Evolutionary conservation across 2,888 invertebrate species (phyloP), one percentile per base, ranked within the genome.

Genomic region (Ophonus ardosiacus): DNA sequence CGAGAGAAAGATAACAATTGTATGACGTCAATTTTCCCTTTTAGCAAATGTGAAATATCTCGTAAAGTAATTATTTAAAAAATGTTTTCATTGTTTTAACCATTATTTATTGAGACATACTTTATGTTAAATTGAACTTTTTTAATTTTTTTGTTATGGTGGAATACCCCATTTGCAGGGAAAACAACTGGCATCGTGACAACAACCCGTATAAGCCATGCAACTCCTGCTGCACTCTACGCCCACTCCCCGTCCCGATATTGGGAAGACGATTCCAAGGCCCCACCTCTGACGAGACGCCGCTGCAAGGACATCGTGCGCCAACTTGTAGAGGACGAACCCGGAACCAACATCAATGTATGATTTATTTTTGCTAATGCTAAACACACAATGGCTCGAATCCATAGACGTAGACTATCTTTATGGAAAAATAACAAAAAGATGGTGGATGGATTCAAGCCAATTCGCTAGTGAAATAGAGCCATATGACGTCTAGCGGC

Each of bases 121-220:
- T n/a, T n/a, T n/a, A n/a, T n/a, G n/a, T n/a, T n/a, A n/a, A n/a
- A n/a, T n/a, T n/a, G n/a, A n/a, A n/a, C n/a, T n/a, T n/a, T n/a
- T n/a, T n/a, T n/a, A n/a, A n/a, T n/a, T n/a, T n/a, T n/a, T n/a
- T n/a, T n/a, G n/a, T n/a, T n/a, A n/a, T n/a, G n/a, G n/a, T n/a
- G n/a, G n/a, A n/a, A n/a, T n/a, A n/a, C n/a, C n/a, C n/a, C n/a
- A 13, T 10, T 10, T 51, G 10, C 15, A 86, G 86, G 86, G 24
- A 84, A 79, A 63, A 57, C 86, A 80, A 59, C 87, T 91, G 94
- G 95, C 7, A 92, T 95, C 74, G 95, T 95, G 13, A 95, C 95
- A 0, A 95, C 93, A 0, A 94, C 94, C 1, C 91, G 95, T 31
- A 92, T 95, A 21, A 94, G 94, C 1, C 94, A 95, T 90, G 84